Conservation (phyloP, 2,113 vertebrate genomes). For the Onychostruthus taczanowskii region DNA sequence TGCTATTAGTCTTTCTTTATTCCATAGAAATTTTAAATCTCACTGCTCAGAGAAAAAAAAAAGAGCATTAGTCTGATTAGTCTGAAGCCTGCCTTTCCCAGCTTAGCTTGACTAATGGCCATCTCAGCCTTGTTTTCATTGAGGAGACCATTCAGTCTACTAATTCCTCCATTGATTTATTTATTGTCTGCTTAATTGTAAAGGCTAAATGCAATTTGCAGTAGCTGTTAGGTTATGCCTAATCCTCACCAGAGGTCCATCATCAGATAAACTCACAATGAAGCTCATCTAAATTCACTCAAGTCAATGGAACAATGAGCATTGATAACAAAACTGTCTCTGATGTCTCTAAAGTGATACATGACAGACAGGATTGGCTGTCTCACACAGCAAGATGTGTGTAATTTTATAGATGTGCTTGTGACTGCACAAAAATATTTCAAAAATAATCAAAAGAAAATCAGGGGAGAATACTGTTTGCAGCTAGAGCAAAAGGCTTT, state of each 20-base stretch:
- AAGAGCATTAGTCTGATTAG: neutral
- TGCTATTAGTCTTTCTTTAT: neutral
- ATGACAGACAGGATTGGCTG: neutral
- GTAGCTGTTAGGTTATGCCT: neutral
- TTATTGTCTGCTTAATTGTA: neutral
- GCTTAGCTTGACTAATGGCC: neutral
- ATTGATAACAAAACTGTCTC: neutral
- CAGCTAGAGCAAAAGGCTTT: neutral
- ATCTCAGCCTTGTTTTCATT: neutral
- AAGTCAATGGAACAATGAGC: neutral
- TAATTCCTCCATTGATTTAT: neutral
- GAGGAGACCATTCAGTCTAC: neutral
- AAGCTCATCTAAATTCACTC: neutral
- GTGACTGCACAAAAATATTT: neutral
- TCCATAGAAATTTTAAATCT: neutral
- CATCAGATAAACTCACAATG: neutral
- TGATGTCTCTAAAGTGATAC: neutral
- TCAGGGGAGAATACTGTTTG: neutral
- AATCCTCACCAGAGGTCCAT: neutral
- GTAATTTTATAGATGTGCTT: neutral
- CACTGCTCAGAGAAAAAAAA: neutral
- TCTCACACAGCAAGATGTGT: neutral
- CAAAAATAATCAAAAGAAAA: neutral
- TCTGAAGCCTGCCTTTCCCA: neutral
- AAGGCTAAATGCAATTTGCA: neutral